Percentiles rank a stretch among this genome's conserved stretches.
Evolutionary conservation across 2,113 vertebrate genomes (phyloP).

Genomic region (Cinclus mexicanus): DNA sequence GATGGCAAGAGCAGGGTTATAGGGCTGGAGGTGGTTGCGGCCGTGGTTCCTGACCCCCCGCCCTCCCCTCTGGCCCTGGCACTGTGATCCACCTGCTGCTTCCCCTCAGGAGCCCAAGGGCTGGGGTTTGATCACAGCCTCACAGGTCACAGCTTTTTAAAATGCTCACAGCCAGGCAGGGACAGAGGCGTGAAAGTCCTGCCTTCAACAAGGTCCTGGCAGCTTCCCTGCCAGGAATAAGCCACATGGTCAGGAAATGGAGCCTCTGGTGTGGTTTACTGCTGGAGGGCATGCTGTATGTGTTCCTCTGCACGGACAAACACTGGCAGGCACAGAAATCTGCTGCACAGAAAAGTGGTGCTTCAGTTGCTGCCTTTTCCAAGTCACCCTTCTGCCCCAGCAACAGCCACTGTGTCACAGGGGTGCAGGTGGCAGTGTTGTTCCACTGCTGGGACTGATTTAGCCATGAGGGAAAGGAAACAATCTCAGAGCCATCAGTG

Average conservation of each 20-base stretch:
- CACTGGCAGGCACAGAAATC: neutral
- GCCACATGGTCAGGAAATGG: neutral
- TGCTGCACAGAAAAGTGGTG: neutral
- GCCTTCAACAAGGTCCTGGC: neutral
- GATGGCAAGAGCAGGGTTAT: neutral
- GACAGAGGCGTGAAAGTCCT: accelerated
- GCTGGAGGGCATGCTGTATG: neutral
- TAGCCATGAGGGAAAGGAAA: neutral
- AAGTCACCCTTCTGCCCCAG: neutral
- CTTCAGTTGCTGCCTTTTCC: neutral
- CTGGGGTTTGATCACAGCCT: neutral
- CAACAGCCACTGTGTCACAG: neutral
- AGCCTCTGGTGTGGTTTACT: neutral
- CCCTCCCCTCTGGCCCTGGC: neutral
- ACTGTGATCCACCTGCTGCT: neutral
- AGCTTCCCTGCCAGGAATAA: neutral
- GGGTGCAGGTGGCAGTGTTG: too few relatives aligned
- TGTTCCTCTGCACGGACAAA: neutral
- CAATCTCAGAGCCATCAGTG: neutral
- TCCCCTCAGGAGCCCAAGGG: neutral
- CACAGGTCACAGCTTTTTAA: neutral
- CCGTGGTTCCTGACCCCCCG: accelerated
- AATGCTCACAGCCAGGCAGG: neutral
- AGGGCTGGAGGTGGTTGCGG: neutral
- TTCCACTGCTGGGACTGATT: neutral